These are phyloP conservation scores for Bombus waltoni DNA, from an alignment of 1,140 invertebrate species.

Conservation along the genomic window DNA sequence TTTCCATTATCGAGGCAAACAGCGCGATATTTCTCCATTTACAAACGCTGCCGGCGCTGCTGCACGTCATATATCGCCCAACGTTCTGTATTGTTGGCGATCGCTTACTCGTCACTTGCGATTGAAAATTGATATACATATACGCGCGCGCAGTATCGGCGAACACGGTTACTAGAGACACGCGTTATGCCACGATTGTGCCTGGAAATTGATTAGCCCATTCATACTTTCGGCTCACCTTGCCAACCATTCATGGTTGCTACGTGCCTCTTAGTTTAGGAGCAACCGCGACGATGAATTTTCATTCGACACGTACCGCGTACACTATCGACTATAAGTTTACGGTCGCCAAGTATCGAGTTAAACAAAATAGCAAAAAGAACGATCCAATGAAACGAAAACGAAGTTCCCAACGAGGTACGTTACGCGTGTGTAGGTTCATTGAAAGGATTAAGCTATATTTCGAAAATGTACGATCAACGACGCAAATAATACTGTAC, in stretches of 20 bases:
- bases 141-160: background rate
- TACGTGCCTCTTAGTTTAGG: slow-evolving; percentile 42
- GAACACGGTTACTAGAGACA: slow-evolving; percentile 36
- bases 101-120: slow-evolving; percentile 24
- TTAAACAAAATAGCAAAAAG: no score
- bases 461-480: background rate
- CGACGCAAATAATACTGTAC: background rate
- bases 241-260: slow-evolving; percentile 50
- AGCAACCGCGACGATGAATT: background rate
- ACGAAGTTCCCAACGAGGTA: no score
- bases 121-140: slow-evolving; percentile 50
- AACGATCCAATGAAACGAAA: no score
- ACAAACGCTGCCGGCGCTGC: background rate
- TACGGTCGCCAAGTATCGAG: no score
- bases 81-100: slow-evolving; percentile 28
- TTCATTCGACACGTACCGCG: background rate
- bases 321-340: background rate
- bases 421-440: background rate
- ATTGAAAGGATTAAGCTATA: background rate
- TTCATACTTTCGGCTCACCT: slow-evolving; percentile 62
- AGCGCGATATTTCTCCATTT: slow-evolving; percentile 14
- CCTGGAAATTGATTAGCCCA: slow-evolving; percentile 66
- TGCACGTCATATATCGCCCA: background rate
- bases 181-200: slow-evolving; percentile 57
- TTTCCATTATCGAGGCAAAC: slow-evolving; percentile 3